Evolutionary conservation across 1,140 invertebrate genomes (phyloP).

Genomic region (Zaprionus camerounensis): DNA sequence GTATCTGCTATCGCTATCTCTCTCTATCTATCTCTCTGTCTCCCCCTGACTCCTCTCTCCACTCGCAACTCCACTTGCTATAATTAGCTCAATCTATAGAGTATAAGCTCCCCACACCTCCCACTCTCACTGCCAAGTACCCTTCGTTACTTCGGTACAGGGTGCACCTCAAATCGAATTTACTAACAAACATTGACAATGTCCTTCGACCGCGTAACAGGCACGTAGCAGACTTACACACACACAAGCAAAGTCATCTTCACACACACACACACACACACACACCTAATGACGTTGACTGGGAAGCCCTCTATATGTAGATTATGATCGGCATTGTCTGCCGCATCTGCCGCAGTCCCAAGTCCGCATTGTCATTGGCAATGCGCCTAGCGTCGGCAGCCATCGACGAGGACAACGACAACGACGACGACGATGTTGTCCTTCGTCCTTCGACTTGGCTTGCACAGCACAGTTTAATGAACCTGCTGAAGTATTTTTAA

Average conservation of each 20-base stretch:
- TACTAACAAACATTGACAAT: constrained; percentile 44
- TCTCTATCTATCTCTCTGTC: neutral
- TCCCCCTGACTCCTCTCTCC: neutral
- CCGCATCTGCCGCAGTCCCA: constrained; percentile 28
- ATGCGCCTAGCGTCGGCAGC: neutral
- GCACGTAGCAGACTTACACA: constrained; percentile 46
- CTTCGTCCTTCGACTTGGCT: constrained; percentile 28
- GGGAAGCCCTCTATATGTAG: constrained; percentile 44
- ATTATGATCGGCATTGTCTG: constrained; percentile 62
- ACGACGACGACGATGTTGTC: neutral
- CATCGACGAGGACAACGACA: constrained; percentile 1
- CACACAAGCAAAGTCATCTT: neutral
- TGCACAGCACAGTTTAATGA: constrained; percentile 48
- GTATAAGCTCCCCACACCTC: neutral
- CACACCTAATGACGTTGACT: constrained; percentile 32
- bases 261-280: neutral
- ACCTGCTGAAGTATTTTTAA: constrained; percentile 43
- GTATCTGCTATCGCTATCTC: neutral
- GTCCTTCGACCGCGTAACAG: constrained; percentile 51
- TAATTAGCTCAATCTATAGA: constrained; percentile 43
- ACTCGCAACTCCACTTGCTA: constrained; percentile 10
- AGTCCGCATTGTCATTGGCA: constrained; percentile 26
- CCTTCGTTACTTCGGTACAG: constrained; percentile 15
- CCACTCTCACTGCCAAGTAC: neutral
- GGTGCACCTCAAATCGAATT: constrained; percentile 48